Conservation (phyloP, 2,888 invertebrate genomes). For the Phlogophora meticulosa region DNA sequence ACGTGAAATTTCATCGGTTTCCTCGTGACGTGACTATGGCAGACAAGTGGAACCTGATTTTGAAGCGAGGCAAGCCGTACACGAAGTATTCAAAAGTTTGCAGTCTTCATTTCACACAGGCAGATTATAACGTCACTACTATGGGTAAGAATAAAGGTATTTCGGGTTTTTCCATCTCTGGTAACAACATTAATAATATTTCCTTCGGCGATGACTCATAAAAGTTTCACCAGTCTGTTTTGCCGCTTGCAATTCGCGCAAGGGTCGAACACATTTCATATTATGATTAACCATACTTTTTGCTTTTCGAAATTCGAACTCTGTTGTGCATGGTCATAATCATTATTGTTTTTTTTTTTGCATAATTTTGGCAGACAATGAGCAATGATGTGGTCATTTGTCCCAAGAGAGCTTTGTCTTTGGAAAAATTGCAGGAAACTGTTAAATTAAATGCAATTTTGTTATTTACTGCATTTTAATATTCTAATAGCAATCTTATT, state of each 20-base stretch:
- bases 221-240: constrained; percentile 65
- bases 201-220: constrained; percentile 76
- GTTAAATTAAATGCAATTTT: constrained; percentile 11
- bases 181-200: constrained; percentile 72
- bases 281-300: constrained; percentile 64
- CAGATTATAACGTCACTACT: constrained; percentile 89
- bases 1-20: constrained; percentile 89
- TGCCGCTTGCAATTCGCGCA: constrained; percentile 30
- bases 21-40: constrained; percentile 85
- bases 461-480: background rate
- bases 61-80: constrained; percentile 87
- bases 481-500: constrained; percentile 46
- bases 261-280: constrained; percentile 56
- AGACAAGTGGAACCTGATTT: constrained; percentile 85
- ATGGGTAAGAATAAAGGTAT: constrained; percentile 90
- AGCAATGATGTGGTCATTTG: constrained; percentile 46
- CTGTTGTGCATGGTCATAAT: constrained; percentile 44
- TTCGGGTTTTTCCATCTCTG: constrained; percentile 83
- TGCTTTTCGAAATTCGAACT: constrained; percentile 42
- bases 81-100: constrained; percentile 90
- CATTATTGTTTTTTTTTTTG: constrained; percentile 55
- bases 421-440: constrained; percentile 23
- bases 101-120: constrained; percentile 87
- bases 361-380: constrained; percentile 50
- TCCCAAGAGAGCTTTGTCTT: constrained; percentile 37